Evolutionary conservation across 2,113 vertebrate species (phyloP).

Genomic region (Cathartes aura): DNA sequence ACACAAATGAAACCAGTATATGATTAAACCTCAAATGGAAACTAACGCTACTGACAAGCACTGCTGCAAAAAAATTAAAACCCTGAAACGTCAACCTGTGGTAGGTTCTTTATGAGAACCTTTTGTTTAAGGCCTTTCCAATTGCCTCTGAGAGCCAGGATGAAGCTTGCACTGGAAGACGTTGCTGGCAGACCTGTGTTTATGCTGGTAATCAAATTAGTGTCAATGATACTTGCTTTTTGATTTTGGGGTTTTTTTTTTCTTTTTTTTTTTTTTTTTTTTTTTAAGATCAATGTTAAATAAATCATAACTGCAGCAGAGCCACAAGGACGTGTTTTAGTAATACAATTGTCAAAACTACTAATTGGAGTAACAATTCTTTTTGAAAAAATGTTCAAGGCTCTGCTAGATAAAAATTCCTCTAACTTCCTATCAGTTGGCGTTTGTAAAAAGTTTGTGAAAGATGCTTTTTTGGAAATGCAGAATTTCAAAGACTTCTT

Average conservation of each 20-base stretch:
- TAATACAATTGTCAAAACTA: neutral
- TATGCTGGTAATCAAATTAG: conserved; percentile 33
- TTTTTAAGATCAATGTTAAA: neutral
- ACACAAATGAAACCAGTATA: conserved; percentile 40
- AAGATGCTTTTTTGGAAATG: neutral
- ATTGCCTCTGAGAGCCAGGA: conserved; percentile 1
- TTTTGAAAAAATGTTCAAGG: neutral
- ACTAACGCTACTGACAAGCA: conserved; percentile 25
- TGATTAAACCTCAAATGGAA: conserved; percentile 40
- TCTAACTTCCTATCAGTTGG: neutral
- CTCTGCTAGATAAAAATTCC: neutral
- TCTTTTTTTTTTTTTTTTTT: neutral
- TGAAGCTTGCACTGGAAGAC: conserved; percentile 7
- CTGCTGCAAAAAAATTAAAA: conserved; percentile 1
- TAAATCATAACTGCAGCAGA: conserved; percentile 8
- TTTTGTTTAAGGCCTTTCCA: conserved; percentile 25
- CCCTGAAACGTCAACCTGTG: neutral
- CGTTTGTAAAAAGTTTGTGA: neutral
- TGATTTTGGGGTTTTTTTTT: neutral
- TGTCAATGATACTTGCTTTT: neutral
- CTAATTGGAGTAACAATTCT: neutral
- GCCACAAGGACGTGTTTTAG: neutral
- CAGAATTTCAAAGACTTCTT: neutral
- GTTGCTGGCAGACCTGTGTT: conserved; percentile 22
- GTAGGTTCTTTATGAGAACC: conserved; percentile 42